A percentile compares a stretch with the other conserved stretches of the same genome.
phyloP scores from a whole-genome alignment of 2,888 invertebrate species.

The Ochlodes sylvanus region DNA sequence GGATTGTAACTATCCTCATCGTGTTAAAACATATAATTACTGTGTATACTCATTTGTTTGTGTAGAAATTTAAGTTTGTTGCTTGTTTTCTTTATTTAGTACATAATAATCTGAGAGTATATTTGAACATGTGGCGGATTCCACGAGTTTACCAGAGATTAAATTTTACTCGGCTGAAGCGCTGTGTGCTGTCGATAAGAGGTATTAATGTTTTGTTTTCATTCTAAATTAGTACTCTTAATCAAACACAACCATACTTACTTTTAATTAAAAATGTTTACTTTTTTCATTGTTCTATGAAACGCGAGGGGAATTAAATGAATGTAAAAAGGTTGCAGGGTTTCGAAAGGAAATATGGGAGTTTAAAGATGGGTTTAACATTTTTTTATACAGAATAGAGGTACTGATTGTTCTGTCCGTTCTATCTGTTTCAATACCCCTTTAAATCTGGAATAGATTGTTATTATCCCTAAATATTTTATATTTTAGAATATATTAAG shows the following conservation, averaged over 20 bases:
- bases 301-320: neutral
- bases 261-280: conserved; percentile 53
- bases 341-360: no score
- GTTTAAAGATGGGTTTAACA: no score
- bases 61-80: conserved; percentile 17
- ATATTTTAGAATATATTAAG: no score
- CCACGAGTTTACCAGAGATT: conserved; percentile 58
- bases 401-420: no score
- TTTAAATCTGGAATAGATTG: no score
- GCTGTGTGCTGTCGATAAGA: conserved; percentile 65
- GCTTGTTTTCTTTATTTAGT: conserved; percentile 30
- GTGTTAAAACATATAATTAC: neutral
- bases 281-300: conserved; percentile 10
- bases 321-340: neutral
- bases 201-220: conserved; percentile 59
- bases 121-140: conserved; percentile 41
- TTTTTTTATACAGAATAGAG: no score
- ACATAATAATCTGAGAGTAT: conserved; percentile 37
- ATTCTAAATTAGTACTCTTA: conserved; percentile 47
- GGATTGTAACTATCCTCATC: no score
- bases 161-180: conserved; percentile 48
- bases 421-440: no score
- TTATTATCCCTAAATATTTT: no score
- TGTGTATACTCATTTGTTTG: neutral
- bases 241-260: conserved; percentile 51